Conservation (phyloP, 2,113 vertebrate species). For the Lanius collurio region DNA sequence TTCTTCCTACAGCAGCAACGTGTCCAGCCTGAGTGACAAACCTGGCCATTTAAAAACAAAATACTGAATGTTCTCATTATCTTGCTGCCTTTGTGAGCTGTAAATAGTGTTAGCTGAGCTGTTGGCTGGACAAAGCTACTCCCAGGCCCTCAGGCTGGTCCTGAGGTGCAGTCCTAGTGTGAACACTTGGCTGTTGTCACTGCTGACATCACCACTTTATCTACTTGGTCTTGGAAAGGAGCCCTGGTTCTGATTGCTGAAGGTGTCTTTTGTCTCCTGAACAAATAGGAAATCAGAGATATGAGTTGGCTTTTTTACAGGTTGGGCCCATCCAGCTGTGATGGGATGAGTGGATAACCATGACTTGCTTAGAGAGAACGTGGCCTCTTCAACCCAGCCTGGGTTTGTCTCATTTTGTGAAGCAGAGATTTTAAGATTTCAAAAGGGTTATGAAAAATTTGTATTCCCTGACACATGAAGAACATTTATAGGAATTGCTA, state of each 20-base stretch:
- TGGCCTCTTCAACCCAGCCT: background rate
- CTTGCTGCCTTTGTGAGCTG: background rate
- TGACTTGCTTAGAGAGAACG: rapidly evolving
- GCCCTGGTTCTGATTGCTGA: background rate
- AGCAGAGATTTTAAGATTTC: background rate
- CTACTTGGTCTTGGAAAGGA: background rate
- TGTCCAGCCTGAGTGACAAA: background rate
- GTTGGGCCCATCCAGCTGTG: background rate
- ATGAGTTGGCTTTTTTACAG: background rate
- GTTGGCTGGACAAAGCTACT: background rate
- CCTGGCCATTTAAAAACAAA: background rate
- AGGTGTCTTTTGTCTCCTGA: conserved; percentile 1
- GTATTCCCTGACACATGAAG: background rate
- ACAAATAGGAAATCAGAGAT: background rate
- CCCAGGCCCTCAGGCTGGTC: background rate
- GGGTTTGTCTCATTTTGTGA: background rate
- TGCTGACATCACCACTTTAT: background rate
- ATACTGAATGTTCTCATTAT: background rate
- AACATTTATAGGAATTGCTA: background rate
- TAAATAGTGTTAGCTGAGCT: background rate
- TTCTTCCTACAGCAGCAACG: background rate
- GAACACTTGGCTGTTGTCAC: background rate
- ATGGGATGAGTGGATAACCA: background rate
- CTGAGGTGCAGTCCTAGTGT: background rate
- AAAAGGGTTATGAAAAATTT: background rate